These are phyloP conservation scores for Ahaetulla prasina DNA, from an alignment of 2,113 vertebrate genomes.

Conservation along the genomic window DNA sequence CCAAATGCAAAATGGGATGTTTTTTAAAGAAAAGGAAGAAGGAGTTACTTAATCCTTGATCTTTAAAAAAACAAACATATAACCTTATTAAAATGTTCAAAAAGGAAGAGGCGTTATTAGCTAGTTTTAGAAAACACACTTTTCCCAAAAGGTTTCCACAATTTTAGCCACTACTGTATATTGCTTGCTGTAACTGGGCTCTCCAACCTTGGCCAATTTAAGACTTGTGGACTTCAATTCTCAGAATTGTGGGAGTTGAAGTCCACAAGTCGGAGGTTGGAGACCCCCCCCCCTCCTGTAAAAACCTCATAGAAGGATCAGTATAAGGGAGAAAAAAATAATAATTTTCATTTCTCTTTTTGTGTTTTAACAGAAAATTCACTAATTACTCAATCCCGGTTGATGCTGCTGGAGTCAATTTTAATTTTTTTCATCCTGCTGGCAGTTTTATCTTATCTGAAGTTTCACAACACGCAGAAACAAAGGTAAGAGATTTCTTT, in stretches of 20 bases:
- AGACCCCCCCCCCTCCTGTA: too few relatives aligned
- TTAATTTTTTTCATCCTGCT: constrained; percentile 89
- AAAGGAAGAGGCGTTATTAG: too few relatives aligned
- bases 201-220: not conserved
- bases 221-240: too few relatives aligned
- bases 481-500: constrained; percentile 67
- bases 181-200: not conserved
- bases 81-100: too few relatives aligned
- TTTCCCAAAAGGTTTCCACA: too few relatives aligned
- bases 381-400: constrained; percentile 88
- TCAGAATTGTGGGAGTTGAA: not conserved
- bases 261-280: not conserved
- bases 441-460: constrained; percentile 84
- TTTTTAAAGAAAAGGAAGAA: not conserved
- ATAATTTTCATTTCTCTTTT: not conserved
- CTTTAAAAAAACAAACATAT: too few relatives aligned
- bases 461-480: constrained; percentile 75
- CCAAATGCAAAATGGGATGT: too few relatives aligned
- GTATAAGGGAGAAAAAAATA: not conserved
- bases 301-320: too few relatives aligned
- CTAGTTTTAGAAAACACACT: too few relatives aligned
- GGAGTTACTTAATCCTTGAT: too few relatives aligned
- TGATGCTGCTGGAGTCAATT: constrained; percentile 90
- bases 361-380: constrained; percentile 78
- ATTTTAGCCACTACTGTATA: not conserved